Evolutionary conservation across 2,888 invertebrate genomes (phyloP).

Genomic region (Coenonympha glycerion): DNA sequence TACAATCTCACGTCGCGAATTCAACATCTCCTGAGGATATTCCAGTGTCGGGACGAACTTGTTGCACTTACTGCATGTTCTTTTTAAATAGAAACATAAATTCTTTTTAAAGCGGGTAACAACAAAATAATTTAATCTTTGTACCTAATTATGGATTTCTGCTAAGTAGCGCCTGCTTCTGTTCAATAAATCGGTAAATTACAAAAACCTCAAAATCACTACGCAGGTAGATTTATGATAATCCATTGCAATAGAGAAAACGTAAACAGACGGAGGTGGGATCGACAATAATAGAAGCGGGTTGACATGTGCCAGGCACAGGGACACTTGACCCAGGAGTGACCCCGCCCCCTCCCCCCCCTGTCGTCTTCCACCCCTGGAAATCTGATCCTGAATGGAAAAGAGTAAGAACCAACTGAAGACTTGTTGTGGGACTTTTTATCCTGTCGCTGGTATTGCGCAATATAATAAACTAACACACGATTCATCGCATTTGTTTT

Average conservation of each 20-base stretch:
- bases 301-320: conserved; percentile 30
- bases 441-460: neutral
- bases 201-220: neutral
- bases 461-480: too few species aligned
- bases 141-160: too few species aligned
- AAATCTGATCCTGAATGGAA: neutral
- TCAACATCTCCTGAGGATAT: too few species aligned
- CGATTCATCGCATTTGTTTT: too few species aligned
- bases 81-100: too few species aligned
- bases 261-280: conserved; percentile 23
- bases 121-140: too few species aligned
- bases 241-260: conserved; percentile 23
- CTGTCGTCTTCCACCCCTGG: neutral
- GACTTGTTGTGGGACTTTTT: neutral
- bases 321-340: conserved; percentile 27
- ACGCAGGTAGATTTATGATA: conserved; percentile 9
- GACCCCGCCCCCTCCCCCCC: neutral
- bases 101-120: neutral
- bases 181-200: neutral
- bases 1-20: too few species aligned
- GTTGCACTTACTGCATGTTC: too few species aligned
- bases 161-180: neutral
- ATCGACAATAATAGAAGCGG: conserved; percentile 27
- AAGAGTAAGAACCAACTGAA: neutral
- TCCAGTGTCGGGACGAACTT: too few species aligned